phyloP scores from a whole-genome alignment of 2,113 vertebrate species.

The Chaetodon trifascialis region DNA sequence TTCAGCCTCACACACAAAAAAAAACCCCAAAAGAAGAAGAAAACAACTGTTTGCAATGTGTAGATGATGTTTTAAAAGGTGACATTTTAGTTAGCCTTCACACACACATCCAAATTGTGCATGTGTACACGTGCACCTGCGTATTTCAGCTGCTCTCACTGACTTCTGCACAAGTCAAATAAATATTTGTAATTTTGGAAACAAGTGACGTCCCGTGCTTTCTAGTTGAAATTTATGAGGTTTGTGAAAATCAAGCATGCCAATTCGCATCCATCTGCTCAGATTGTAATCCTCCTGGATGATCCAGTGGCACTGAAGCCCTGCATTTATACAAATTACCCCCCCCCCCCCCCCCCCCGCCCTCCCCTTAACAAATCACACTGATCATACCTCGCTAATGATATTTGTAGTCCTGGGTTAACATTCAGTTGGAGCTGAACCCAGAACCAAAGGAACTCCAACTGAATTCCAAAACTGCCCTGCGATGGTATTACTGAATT shows the following conservation, averaged over 20 bases:
- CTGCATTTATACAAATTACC: slow-evolving; percentile 12
- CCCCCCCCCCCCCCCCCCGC: no score
- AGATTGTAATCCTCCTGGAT: neutral
- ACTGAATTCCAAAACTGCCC: slow-evolving; percentile 40
- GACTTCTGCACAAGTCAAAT: neutral
- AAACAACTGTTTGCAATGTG: neutral
- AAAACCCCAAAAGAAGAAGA: neutral
- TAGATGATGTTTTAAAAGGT: neutral
- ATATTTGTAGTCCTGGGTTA: neutral
- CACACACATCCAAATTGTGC: neutral
- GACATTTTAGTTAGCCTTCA: neutral
- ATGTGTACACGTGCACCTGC: neutral
- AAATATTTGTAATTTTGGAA: neutral
- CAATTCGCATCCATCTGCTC: neutral
- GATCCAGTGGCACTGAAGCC: neutral
- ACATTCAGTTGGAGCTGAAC: neutral
- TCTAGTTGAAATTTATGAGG: neutral
- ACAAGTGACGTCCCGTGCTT: neutral
- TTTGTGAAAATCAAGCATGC: neutral
- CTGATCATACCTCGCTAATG: neutral
- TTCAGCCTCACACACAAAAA: no score
- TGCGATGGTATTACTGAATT: slow-evolving; percentile 58
- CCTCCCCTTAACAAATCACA: no score
- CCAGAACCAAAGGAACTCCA: slow-evolving; percentile 5
- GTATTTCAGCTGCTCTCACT: neutral